These are phyloP conservation scores for Oryctes rhinoceros DNA, from an alignment of 1,140 invertebrate species.

Conservation along the genomic window DNA sequence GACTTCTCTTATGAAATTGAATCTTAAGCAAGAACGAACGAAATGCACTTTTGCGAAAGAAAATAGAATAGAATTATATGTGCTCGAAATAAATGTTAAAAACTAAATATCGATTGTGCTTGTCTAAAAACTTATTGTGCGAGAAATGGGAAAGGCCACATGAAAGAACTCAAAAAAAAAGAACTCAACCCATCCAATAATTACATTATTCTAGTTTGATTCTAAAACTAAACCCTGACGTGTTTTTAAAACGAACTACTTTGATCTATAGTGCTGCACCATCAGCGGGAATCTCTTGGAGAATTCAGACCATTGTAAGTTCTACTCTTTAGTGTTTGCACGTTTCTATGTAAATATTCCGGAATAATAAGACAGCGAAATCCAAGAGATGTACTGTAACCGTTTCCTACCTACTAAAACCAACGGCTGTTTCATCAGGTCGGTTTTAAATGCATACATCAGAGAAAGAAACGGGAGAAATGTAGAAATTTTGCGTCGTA, in stretches of 20 bases:
- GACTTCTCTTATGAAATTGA: not conserved
- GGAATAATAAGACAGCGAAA: constrained; percentile 4
- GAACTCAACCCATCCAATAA: constrained; percentile 3
- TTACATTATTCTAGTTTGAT: not conserved
- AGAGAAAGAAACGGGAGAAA: not conserved
- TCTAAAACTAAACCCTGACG: not conserved
- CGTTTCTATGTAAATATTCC: constrained; percentile 32
- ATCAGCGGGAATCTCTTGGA: constrained; percentile 15
- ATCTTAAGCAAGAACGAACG: not conserved
- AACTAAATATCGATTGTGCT: not conserved
- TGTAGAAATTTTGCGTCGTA: constrained; percentile 10
- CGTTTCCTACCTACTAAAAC: constrained; percentile 3
- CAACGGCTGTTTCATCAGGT: not conserved
- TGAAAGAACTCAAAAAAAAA: not conserved
- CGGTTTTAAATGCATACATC: constrained; percentile 29
- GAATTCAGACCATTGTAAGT: constrained; percentile 29
- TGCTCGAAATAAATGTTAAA: constrained; percentile 6
- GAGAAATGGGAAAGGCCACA: not conserved
- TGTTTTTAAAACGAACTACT: constrained; percentile 28
- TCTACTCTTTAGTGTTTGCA: constrained; percentile 24
- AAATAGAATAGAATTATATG: not conserved
- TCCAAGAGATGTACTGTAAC: constrained; percentile 15
- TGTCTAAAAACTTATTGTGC: not conserved
- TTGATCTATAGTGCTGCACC: constrained; percentile 20
- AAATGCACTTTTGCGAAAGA: not conserved